These are phyloP conservation scores for Rhabdomys pumilio DNA, from an alignment of 2,797 vertebrate species.

Conservation along the genomic window DNA sequence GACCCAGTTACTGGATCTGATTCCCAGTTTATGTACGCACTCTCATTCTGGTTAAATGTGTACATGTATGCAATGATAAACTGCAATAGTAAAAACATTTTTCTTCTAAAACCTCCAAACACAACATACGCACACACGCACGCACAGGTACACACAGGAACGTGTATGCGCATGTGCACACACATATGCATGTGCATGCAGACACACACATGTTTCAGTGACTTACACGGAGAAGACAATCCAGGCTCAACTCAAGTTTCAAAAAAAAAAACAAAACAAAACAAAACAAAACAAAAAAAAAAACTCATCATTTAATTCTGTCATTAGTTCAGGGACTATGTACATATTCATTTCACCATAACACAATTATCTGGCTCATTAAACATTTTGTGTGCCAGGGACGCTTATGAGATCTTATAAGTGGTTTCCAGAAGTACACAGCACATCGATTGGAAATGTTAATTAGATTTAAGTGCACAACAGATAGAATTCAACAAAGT, in stretches of 20 bases:
- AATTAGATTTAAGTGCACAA: conserved; percentile 70
- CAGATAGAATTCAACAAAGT: conserved; percentile 55
- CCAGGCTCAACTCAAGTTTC: conserved; percentile 33
- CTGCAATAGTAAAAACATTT: background rate
- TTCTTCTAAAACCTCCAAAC: background rate
- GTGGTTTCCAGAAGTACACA: conserved; percentile 71
- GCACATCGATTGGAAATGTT: conserved; percentile 67
- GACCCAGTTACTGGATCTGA: background rate
- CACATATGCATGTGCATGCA: background rate
- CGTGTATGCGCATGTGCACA: background rate
- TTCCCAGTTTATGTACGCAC: background rate
- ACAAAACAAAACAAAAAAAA: conserved; percentile 39
- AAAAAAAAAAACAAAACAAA: conserved; percentile 42
- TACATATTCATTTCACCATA: conserved; percentile 68
- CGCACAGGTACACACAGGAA: background rate
- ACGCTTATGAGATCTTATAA: conserved; percentile 80
- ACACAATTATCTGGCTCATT: conserved; percentile 78
- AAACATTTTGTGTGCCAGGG: conserved; percentile 76
- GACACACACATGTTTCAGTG: background rate
- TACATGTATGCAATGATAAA: background rate
- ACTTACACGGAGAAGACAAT: background rate
- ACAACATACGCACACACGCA: background rate
- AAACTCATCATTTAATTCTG: conserved; percentile 61
- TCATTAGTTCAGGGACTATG: conserved; percentile 69
- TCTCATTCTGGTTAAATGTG: conserved; percentile 18